Evolutionary conservation across 2,113 vertebrate species (phyloP).

Genomic region (Gallinago paraguaiae): DNA sequence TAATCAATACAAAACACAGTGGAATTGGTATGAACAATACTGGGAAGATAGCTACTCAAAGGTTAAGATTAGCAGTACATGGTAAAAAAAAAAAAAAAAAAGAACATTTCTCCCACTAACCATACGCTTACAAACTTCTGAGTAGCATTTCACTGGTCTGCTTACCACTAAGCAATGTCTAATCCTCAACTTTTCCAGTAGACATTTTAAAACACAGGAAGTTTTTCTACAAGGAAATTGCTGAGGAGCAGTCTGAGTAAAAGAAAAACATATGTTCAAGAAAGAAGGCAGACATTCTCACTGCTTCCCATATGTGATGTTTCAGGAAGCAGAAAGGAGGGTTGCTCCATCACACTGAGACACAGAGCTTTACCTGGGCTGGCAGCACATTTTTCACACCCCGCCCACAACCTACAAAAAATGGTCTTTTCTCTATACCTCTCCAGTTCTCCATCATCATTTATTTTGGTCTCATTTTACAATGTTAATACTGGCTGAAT

Average conservation of each 20-base stretch:
- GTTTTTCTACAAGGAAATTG: not conserved
- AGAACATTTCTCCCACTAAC: not conserved
- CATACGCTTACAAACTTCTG: not conserved
- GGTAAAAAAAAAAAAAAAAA: not conserved
- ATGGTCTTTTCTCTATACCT: not conserved
- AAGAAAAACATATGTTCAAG: not conserved
- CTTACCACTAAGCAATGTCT: not conserved
- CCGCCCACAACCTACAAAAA: not conserved
- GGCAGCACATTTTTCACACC: not conserved
- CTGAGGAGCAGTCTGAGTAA: not conserved
- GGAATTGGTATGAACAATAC: fast-evolving
- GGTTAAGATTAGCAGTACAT: not conserved
- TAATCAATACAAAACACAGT: not conserved
- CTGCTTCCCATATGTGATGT: not conserved
- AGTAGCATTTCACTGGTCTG: not conserved
- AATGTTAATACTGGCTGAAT: not conserved
- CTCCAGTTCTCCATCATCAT: not conserved
- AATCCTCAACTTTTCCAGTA: not conserved
- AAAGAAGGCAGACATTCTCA: not conserved
- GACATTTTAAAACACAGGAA: not conserved
- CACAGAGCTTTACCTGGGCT: not conserved
- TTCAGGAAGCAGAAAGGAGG: not conserved
- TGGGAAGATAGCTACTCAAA: not conserved
- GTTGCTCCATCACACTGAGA: not conserved
- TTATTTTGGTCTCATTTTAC: not conserved